Evolutionary conservation across 2,888 invertebrate species (phyloP), one percentile per base, ranked within the genome.

Genomic region (Zaprionus lineosus): DNA sequence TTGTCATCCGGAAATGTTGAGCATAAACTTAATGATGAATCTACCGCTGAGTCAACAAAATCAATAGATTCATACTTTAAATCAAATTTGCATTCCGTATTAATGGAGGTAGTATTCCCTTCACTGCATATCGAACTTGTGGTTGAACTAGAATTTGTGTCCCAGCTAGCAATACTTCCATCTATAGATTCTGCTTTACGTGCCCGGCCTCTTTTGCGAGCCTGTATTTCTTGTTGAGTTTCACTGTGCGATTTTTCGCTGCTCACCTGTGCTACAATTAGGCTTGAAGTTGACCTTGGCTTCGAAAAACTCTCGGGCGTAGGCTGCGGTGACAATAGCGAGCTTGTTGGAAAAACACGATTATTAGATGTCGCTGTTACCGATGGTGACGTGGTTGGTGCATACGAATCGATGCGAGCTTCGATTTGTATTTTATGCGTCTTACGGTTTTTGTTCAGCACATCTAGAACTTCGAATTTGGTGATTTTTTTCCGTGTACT

Each of bases 401-500:
- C 79, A 73, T 87, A 88, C 1, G 88, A 89, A 63, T 89, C 89
- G 11, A 89, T 88, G 21, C 89, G 82, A 0, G 89, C 89, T 55
- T 89, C 89, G 16, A 89, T 88, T 61, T 89, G 89, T 43, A 89
- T 89, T 69, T 89, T 89, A 57, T 87, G 87, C 9, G 77, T 79
- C 28, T 87, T 89, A 3, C 89, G 79, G 55, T 88, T 86, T 61
- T 89, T 89, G 36, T 88, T 88, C 4, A 90, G 63, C 48, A 90
- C 74, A 55, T 90, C 89, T 0, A 87, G 77, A 0, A 90, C 89
- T 64, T 90, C 89, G 46, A 89, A 90, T 66, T 90, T 90, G 1
- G 86, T 85, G n/a, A 88, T 72, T 72, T 89, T 89, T 50, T 90
- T 89, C 7, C 89, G 87, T 1, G 89, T 87, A 66, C 89, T 90